phyloP scores from a whole-genome alignment of 2,888 invertebrate genomes.

The Rhamnusium bicolor region DNA sequence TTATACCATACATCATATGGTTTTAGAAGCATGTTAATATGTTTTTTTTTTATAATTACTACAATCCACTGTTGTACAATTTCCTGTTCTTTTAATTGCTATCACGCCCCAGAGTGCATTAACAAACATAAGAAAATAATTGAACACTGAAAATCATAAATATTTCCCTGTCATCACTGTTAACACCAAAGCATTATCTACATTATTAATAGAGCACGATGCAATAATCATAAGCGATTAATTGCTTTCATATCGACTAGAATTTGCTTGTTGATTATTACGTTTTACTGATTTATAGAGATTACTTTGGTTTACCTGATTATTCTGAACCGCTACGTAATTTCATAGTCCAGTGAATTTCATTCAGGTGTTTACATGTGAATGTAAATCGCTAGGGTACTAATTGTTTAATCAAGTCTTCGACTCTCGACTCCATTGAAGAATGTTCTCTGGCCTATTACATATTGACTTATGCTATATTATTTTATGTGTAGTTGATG shows the following conservation, averaged over 20 bases:
- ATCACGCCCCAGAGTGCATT: neutral
- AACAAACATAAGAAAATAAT: constrained; percentile 1
- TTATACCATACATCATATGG: neutral
- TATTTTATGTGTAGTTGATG: neutral
- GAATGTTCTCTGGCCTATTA: neutral
- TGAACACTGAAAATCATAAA: neutral
- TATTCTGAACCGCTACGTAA: constrained; percentile 11
- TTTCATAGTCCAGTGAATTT: constrained; percentile 20
- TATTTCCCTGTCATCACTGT: constrained; percentile 2
- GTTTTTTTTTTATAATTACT: neutral
- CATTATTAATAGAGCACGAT: constrained; percentile 12
- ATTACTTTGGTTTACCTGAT: constrained; percentile 12
- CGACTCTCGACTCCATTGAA: neutral
- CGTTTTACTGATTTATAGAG: constrained; percentile 19
- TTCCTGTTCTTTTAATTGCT: neutral
- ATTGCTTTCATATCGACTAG: neutral
- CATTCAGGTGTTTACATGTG: neutral
- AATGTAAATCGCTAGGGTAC: neutral
- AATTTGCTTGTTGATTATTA: constrained; percentile 22
- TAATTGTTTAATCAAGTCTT: constrained; percentile 28
- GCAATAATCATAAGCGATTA: constrained; percentile 8
- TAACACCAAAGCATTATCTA: neutral
- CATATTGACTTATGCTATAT: constrained; percentile 5
- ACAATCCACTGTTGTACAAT: neutral
- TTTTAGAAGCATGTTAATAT: neutral